phyloP scores from a whole-genome alignment of 2,888 invertebrate genomes.

The Ligdia adustata region DNA sequence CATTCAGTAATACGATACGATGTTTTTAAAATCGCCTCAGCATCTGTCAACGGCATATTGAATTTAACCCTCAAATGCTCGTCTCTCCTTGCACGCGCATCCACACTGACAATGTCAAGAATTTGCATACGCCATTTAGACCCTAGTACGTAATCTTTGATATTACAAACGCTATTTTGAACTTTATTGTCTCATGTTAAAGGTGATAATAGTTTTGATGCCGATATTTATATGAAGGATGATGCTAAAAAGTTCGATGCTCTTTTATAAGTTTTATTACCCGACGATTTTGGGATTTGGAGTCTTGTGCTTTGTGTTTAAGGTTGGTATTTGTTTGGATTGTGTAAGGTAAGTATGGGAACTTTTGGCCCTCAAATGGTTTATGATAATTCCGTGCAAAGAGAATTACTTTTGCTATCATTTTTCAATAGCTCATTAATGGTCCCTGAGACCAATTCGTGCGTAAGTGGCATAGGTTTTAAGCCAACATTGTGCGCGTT shows the following conservation, averaged over 20 bases:
- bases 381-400: slow-evolving; percentile 73
- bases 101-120: slow-evolving; percentile 49
- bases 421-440: slow-evolving; percentile 84
- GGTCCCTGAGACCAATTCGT: slow-evolving; percentile 61
- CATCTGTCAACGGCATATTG: slow-evolving; percentile 80
- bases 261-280: slow-evolving; percentile 46
- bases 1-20: slow-evolving; percentile 47
- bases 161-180: slow-evolving; percentile 28
- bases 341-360: slow-evolving; percentile 47
- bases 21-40: slow-evolving; percentile 58
- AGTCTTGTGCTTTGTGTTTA: slow-evolving; percentile 13
- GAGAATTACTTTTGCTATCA: slow-evolving; percentile 80
- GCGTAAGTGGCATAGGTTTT: slow-evolving; percentile 71
- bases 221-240: slow-evolving; percentile 37
- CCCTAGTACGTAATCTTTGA: slow-evolving; percentile 58
- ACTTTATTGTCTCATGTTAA: slow-evolving; percentile 27
- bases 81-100: slow-evolving; percentile 52
- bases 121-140: slow-evolving; percentile 78
- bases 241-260: slow-evolving; percentile 46
- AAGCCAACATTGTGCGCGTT: slow-evolving; percentile 54
- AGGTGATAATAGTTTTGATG: slow-evolving; percentile 24
- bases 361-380: slow-evolving; percentile 67
- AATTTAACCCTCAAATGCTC: slow-evolving; percentile 61
- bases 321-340: slow-evolving; percentile 38
- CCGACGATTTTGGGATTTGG: slow-evolving; percentile 1